Evolutionary conservation across 2,113 vertebrate species (phyloP), one percentile per base, ranked within the genome.

Genomic region (Ailurus styani): DNA sequence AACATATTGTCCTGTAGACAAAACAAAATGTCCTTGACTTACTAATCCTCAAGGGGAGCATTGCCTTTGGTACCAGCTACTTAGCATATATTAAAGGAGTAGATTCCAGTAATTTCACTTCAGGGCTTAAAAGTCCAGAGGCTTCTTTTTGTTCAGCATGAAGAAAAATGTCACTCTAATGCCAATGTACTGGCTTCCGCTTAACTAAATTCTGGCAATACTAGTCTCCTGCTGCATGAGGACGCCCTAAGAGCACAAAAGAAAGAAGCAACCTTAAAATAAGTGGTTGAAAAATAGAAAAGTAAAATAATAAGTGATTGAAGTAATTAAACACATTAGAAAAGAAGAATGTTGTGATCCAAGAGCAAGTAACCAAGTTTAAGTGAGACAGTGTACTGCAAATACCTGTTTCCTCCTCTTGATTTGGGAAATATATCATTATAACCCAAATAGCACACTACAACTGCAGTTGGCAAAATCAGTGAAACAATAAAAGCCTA

Each of bases 31-130:
- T 60, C 87, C 52, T 93, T 96, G 95, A 79, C n/a, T 90, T 42
- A 29, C 20, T 93, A 86, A 47, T 54, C 42, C 89, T 89, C 34
- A 13, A 45, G 1, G 45, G 57, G 27, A 91, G 6, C 25, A 31
- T n/a, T 91, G 42, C 40, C 21, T 93, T 87, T 96, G 60, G 87
- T 90, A 84, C 29, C 75, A 79, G 82, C 78, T 89, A 84, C 34
- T 96, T 84, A 95, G 47, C 68, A 96, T 90, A 79, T 85, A 77
- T 70, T 52, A 81, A 97, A 95, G 70, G 42, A 91, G 12, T 45
- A 93, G 13, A 93, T 54, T 92, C 52, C 40, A 75, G 9, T 45
- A 20, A 96, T 87, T 93, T 86, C 84, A 47, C 40, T 66, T 70
- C 50, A 54, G 45, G 27, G 6, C 11, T 95, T 96, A 27, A 90